Conservation (phyloP, 2,113 vertebrate species). For the Dromiciops gliroides region DNA sequence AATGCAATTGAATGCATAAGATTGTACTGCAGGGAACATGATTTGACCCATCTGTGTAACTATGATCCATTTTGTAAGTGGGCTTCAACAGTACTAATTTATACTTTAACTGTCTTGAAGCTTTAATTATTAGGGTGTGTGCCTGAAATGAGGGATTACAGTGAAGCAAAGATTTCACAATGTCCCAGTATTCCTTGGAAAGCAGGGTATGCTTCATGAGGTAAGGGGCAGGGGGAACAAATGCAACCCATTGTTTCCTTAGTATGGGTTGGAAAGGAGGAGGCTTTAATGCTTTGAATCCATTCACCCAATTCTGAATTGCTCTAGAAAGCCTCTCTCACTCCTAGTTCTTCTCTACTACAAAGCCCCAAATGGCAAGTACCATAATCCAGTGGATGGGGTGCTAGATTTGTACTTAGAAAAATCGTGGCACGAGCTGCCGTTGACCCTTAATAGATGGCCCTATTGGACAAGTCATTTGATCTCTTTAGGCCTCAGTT, state of each 20-base stretch:
- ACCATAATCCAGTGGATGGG: not conserved
- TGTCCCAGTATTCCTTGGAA: not conserved
- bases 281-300: not conserved
- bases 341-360: rapidly evolving
- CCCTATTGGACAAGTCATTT: not conserved
- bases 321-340: not conserved
- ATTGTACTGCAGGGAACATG: not conserved
- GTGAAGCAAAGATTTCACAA: slow-evolving; percentile 47
- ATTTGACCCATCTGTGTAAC: not conserved
- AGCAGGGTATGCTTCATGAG: not conserved
- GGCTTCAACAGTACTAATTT: not conserved
- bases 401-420: not conserved
- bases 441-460: not conserved
- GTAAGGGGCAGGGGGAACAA: not conserved
- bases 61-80: not conserved
- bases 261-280: not conserved
- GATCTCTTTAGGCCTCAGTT: not conserved
- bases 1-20: not conserved
- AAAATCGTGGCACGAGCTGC: not conserved
- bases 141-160: slow-evolving; percentile 54
- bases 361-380: not conserved
- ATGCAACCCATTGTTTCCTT: not conserved
- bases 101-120: slow-evolving; percentile 33
- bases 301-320: not conserved
- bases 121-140: not conserved